phyloP scores from a whole-genome alignment of 2,797 vertebrate species.

The Bufotes viridis region DNA sequence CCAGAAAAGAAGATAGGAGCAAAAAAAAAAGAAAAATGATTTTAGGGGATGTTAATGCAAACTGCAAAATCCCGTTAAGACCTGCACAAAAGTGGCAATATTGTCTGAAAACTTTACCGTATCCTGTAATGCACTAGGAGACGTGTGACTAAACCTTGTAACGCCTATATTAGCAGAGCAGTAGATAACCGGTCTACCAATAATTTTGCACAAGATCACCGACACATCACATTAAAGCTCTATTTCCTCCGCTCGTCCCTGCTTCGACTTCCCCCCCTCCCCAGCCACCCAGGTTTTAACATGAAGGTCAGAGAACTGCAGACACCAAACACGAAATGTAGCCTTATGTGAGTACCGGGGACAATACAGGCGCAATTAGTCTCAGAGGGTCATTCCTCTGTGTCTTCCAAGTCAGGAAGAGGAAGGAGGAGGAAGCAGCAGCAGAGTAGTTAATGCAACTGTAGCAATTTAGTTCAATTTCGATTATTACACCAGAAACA shows the following conservation, averaged over 20 bases:
- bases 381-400: slow-evolving; percentile 33
- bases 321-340: background rate
- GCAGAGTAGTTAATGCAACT: slow-evolving; percentile 82
- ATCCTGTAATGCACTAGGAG: background rate
- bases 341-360: background rate
- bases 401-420: slow-evolving; percentile 62
- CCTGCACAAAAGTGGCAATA: background rate
- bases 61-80: background rate
- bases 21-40: too few relatives aligned
- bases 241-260: slow-evolving; percentile 11
- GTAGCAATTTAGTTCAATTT: slow-evolving; percentile 84
- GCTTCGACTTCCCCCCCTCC: background rate
- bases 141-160: slow-evolving; percentile 7
- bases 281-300: background rate
- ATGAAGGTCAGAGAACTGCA: slow-evolving; percentile 40
- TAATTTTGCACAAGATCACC: slow-evolving; percentile 23
- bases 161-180: background rate
- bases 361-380: slow-evolving; percentile 14
- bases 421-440: slow-evolving; percentile 73
- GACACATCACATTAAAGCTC: slow-evolving; percentile 8
- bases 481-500: slow-evolving; percentile 86
- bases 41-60: too few relatives aligned
- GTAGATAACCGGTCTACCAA: background rate
- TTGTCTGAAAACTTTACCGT: background rate
- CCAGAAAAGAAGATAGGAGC: too few relatives aligned